Evolutionary conservation across 2,888 invertebrate species (phyloP), one percentile per base, ranked within the genome.

Genomic region (Blastobasis lacticolella): DNA sequence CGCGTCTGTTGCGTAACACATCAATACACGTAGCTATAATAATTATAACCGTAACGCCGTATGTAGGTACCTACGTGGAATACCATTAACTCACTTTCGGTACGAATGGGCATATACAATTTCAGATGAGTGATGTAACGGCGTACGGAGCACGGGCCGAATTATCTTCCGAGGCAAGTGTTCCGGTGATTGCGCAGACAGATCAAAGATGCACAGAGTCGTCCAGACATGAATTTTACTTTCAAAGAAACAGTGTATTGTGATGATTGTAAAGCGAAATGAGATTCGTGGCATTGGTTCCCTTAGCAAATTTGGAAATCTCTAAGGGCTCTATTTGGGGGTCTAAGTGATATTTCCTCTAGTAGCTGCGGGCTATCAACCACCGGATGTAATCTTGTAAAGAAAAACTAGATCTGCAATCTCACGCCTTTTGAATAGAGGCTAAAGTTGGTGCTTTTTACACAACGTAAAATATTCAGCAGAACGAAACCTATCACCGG

Each of bases 31-130:
- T 56, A 56, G 51, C 51, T 49, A 48, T 45, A 37, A 55, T 44
- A 45, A 49, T 48, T 10, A 51, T 48, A 52, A 48, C 48, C 44
- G 42, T 50, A 53, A 44, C 50, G 44, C 49, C 37, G 40, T 46
- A 46, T 46, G 49, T 47, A 51, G 56, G 57, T 57, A 61, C n/a
- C n/a, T n/a, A 61, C 59, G 59, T 57, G 49, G 69, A 69, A 74
- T 73, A 63, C 58, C 67, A 81, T 78, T 78, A 81, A 78, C 77
- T 85, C 81, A 74, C 84, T 86, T 81, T 86, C 85, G 72, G 71
- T 71, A 63, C 71, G 62, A 67, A 61, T 61, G 59, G 53, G 69
- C 75, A 70, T 72, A 67, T 71, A 75, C 79, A 78, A 75, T 79
- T 80, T 80, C 76, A 58, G 68, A 58, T 54, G 61, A 51, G 60